Evolutionary conservation across 1,140 invertebrate species (phyloP).

Genomic region (Yoshiicerus persimilis): DNA sequence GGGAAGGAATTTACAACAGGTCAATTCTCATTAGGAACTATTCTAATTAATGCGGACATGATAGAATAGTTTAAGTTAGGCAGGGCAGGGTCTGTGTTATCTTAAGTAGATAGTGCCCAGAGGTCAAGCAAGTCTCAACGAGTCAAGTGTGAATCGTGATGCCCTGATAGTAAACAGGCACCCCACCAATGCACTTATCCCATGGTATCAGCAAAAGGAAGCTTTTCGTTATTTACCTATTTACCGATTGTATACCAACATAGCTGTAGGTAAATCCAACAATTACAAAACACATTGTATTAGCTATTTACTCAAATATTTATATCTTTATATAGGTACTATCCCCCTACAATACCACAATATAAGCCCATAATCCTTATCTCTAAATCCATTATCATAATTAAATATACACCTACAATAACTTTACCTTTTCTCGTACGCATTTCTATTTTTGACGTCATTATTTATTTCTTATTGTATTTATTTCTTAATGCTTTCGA

Average conservation of each 20-base stretch:
- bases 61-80: background rate
- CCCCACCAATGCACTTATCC: background rate
- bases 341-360: too few relatives aligned
- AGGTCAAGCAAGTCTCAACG: conserved; percentile 4
- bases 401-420: too few relatives aligned
- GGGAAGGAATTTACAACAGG: conserved; percentile 4
- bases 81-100: background rate
- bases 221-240: background rate
- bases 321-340: too few relatives aligned
- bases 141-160: background rate
- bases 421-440: too few relatives aligned
- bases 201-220: background rate
- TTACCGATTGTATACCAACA: background rate
- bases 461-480: too few relatives aligned
- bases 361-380: too few relatives aligned
- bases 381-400: too few relatives aligned
- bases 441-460: too few relatives aligned
- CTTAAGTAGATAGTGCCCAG: background rate
- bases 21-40: background rate
- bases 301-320: too few relatives aligned
- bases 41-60: conserved; percentile 1
- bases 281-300: background rate
- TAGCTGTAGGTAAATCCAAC: background rate
- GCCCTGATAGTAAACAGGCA: background rate
- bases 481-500: too few relatives aligned